A percentile compares a stretch with the other conserved stretches of the same genome.
These are phyloP conservation scores for Malacoctenus gilli DNA, from an alignment of 2,797 vertebrate species.

Conservation along the genomic window DNA sequence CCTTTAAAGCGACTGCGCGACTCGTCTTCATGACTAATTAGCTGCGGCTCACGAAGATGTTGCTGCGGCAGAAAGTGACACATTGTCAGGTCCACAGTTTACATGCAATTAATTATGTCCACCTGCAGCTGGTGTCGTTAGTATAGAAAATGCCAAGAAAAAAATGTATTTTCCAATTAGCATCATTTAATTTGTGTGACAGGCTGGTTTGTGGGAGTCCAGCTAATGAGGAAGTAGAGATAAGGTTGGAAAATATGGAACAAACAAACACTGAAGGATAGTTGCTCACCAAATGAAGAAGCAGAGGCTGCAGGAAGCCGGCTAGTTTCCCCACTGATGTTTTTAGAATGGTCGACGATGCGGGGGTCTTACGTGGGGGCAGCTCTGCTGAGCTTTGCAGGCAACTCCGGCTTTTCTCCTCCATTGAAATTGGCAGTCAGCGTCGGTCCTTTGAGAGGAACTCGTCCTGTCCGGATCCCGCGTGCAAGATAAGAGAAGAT, in stretches of 20 bases:
- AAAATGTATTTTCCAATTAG: not conserved
- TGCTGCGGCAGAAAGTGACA: no score
- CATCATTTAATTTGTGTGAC: not conserved
- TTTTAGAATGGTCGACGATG: constrained; percentile 18
- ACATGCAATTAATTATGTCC: no score
- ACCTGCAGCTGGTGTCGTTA: not conserved
- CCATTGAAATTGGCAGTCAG: constrained; percentile 16
- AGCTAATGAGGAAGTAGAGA: not conserved
- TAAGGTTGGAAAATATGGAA: not conserved
- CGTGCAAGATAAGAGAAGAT: constrained; percentile 10
- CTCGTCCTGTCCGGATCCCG: constrained; percentile 10
- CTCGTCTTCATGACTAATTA: no score
- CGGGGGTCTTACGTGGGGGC: constrained; percentile 11
- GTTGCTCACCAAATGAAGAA: not conserved
- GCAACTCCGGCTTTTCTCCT: constrained; percentile 22
- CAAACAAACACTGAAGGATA: not conserved
- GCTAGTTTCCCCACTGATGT: constrained; percentile 9
- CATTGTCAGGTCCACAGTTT: no score
- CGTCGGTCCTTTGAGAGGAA: constrained; percentile 23
- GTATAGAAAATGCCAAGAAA: not conserved
- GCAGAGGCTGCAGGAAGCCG: not conserved
- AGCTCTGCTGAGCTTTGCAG: no score
- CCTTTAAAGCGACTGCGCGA: no score
- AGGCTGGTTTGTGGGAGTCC: not conserved
- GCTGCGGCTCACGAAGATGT: no score